Percentiles rank a stretch among this genome's conserved stretches.
Conservation (phyloP, 2,797 vertebrate genomes). For the Notolepis coatsorum region DNA sequence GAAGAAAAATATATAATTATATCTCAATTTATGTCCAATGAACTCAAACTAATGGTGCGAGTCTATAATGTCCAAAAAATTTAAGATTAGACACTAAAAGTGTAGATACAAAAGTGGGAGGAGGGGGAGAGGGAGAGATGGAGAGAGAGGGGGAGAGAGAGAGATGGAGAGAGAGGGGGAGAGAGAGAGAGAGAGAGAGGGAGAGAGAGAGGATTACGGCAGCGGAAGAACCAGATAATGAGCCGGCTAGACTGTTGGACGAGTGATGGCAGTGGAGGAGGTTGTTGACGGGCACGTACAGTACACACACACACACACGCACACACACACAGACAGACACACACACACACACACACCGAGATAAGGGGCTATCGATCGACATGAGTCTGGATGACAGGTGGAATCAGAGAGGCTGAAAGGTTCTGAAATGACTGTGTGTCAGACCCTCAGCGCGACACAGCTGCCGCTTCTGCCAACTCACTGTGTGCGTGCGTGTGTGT, state of each 20-base stretch:
- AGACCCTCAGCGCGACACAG: not conserved
- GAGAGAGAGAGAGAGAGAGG: not conserved
- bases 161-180: not conserved
- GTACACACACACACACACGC: not conserved
- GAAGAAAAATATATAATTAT: no score
- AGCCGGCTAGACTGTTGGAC: conserved; percentile 20
- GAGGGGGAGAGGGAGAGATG: not conserved
- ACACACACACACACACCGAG: not conserved
- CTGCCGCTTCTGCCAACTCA: conserved; percentile 27
- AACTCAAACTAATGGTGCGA: no score
- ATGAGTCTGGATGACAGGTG: not conserved
- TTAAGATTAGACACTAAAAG: no score
- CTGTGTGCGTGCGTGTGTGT: conserved; percentile 6
- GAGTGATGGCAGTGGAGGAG: not conserved
- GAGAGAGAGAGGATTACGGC: not conserved
- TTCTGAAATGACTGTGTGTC: not conserved
- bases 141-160: not conserved
- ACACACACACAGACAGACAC: not conserved
- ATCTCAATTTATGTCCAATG: no score
- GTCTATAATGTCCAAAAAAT: no score
- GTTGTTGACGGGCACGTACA: not conserved
- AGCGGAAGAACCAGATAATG: conserved; percentile 28
- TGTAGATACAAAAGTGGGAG: conserved; percentile 44
- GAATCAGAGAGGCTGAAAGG: conserved; percentile 4
- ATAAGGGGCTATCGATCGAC: not conserved